Evolutionary conservation across 2,888 invertebrate genomes (phyloP).

Genomic region (Empis livida): DNA sequence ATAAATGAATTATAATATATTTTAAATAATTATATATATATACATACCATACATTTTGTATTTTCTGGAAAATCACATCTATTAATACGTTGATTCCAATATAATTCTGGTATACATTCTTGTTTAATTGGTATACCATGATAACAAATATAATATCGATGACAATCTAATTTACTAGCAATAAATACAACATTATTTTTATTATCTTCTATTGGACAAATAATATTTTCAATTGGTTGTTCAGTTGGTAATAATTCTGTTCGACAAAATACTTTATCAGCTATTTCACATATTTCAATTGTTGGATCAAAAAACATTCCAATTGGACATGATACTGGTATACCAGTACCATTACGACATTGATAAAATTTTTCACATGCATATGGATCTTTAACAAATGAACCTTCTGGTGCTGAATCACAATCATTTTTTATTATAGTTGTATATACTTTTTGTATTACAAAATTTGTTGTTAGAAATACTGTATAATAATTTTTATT

Average conservation of each 20-base stretch:
- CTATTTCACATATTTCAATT: slow-evolving; percentile 27
- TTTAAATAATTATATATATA: not conserved
- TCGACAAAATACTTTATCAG: slow-evolving; percentile 20
- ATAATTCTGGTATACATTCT: slow-evolving; percentile 26
- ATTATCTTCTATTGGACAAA: slow-evolving; percentile 4
- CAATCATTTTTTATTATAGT: slow-evolving; percentile 13
- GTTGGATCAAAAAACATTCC: slow-evolving; percentile 30
- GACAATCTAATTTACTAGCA: slow-evolving; percentile 23
- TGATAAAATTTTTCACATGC: slow-evolving; percentile 27
- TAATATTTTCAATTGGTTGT: slow-evolving; percentile 1
- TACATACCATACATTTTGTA: slow-evolving; percentile 20
- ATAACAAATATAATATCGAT: slow-evolving; percentile 30
- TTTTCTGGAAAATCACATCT: slow-evolving; percentile 27
- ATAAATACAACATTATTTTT: slow-evolving; percentile 19
- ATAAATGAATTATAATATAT: too few relatives aligned
- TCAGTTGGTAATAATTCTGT: not conserved
- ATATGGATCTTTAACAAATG: slow-evolving; percentile 24
- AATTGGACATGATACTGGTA: slow-evolving; percentile 26
- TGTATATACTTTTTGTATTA: not conserved
- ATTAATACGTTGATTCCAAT: slow-evolving; percentile 26
- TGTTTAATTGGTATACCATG: slow-evolving; percentile 28
- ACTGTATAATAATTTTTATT: not conserved
- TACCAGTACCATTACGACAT: slow-evolving; percentile 23
- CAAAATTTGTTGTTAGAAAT: not conserved
- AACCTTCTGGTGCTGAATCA: slow-evolving; percentile 20